Base-by-base conservation (phyloP, 2,113 vertebrate species). In the Thunnus thynnus region DNA sequence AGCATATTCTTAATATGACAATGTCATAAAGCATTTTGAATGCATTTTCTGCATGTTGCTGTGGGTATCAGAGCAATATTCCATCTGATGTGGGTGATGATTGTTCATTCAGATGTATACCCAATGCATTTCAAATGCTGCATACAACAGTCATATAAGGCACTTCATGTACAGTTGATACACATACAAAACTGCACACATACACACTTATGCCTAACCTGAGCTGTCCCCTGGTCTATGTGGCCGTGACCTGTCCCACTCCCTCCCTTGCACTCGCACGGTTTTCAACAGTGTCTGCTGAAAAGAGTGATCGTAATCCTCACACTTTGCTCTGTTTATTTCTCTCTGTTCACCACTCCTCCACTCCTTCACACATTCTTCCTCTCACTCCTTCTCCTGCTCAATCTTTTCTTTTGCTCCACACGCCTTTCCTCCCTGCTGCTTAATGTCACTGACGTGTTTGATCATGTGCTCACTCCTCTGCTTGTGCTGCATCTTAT, bases 321-420 rank as follows among this genome's bases (percentile, higher is more conserved):
- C 92, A 92, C 83, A 86, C 86, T 90, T 71, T 93, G 87, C 88
- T 92, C 88, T 91, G 88, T 92, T 92, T 91, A 89, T 92, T 88
- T 93, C 92, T 91, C 87, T 93, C 89, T 93, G 66, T 81, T 88
- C 80, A 84, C 76, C 91, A 81, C 82, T 88, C 86, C 90, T 91
- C 71, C 78, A 55, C 78, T 86, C 74, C 84, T 63, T 76, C 30
- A 79, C 86, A 84, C 85, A 76, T 86, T 72, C 71, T 52, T 85
- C 82, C 80, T 83, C 63, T 82, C 68, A 27, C 78, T 70, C 70
- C 54, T 78, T 6, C 72, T 68, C 74, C 85, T 83, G 56, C 80
- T 74, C 88, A 80, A 86, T 47, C 75, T 67, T 89, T 72, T 86
- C 68, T 58, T 72, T 87, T 78, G 74, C 86, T 64, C 63, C 65